Conservation (phyloP, 2,797 vertebrate genomes). For the Margarornis squamiger region DNA sequence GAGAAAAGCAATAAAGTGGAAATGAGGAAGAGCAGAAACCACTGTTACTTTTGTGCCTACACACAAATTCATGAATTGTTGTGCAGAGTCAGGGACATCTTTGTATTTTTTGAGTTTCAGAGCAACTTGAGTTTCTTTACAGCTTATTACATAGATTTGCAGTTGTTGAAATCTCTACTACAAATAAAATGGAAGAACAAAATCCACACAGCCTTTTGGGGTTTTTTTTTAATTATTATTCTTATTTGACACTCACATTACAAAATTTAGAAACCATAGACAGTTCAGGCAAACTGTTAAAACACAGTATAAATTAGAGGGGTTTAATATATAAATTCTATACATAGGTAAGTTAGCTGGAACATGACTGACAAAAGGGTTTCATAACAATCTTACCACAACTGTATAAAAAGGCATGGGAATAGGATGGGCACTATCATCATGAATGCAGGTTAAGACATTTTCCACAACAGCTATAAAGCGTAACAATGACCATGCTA, state of each 20-base stretch:
- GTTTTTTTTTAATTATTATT: conserved; percentile 25
- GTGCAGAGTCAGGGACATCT: neutral
- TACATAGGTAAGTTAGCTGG: conserved; percentile 70
- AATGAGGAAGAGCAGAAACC: neutral
- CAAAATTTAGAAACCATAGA: conserved; percentile 79
- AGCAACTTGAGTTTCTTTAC: neutral
- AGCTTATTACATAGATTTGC: neutral
- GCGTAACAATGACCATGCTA: conserved; percentile 65
- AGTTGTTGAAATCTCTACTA: neutral
- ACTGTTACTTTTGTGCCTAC: neutral
- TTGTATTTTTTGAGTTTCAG: neutral
- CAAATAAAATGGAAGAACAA: neutral
- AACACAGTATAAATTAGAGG: conserved; percentile 79
- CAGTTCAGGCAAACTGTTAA: conserved; percentile 80
- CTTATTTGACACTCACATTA: conserved; percentile 74
- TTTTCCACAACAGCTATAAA: conserved; percentile 67
- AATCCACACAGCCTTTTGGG: neutral
- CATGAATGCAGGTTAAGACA: conserved; percentile 62
- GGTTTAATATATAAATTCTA: conserved; percentile 72
- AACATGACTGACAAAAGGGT: conserved; percentile 68
- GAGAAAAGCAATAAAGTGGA: neutral
- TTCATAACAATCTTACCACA: conserved; percentile 67
- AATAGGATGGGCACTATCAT: conserved; percentile 47
- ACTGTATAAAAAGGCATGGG: conserved; percentile 69
- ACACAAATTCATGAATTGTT: neutral